Evolutionary conservation across 53 echinoderm and acorn worm species (phyloP), one percentile per base, ranked within the genome.

Genomic region (Zoroaster sp.): DNA sequence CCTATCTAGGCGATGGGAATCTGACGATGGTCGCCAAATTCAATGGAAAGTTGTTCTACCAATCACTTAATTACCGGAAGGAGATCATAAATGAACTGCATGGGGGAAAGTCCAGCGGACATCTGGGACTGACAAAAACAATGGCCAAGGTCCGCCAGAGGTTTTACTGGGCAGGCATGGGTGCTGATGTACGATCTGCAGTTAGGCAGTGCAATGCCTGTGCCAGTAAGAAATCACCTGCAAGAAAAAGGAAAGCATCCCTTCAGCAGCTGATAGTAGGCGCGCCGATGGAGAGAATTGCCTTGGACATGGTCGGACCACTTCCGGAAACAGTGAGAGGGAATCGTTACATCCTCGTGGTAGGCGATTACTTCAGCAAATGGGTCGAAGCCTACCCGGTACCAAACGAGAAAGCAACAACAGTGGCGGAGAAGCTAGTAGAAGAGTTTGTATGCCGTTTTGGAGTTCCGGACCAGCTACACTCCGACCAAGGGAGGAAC

Each of bases 311-410:
- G 3, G 53, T 81, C 2, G 90, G 90, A 6, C 83, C 75, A 4
- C 59, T 90, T 10, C 90, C 90, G 5, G 13, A 31, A 18, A 73
- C 83, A 17, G 68, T 74, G 4, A 54, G 74, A 5, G 90, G 90
- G 3, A 90, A 85, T 21, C 28, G 6, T 42, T 90, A 81, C 28
- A 74, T 69, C 34, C 65, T 78, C 5, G 73, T 91, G 0, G 70
- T 90, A 5, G 70, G 66, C 2, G 83, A 90, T 35, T 90, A 83
- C 41, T 90, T 90, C 32, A 73, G 83, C 17, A 90, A 83, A 25
- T 83, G 83, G 81, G 40, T 55, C 1, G 83, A 90, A 20, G 74
- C 74, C 17, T 72, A 54, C 23, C 69, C 83, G 10, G 37, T 63
- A 0, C 63, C 83, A 9, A 59, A 82, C 39, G n/a, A n/a, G n/a